These are phyloP conservation scores for Polyommatus icarus DNA, from an alignment of 2,888 invertebrate genomes.

Conservation along the genomic window DNA sequence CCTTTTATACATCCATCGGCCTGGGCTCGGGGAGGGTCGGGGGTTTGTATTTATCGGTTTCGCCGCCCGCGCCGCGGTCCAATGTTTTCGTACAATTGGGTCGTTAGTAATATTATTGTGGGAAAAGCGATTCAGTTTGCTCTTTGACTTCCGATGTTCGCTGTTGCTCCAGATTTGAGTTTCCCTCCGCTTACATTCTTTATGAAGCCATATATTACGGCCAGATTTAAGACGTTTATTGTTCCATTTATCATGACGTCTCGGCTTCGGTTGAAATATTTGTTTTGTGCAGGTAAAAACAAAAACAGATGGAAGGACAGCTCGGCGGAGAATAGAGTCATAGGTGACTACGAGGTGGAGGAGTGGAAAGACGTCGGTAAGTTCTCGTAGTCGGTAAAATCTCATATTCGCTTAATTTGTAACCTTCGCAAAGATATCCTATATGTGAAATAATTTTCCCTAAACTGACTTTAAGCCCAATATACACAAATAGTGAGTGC, in stretches of 20 bases:
- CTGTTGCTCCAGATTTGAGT: slow-evolving; percentile 73
- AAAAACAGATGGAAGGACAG: slow-evolving; percentile 80
- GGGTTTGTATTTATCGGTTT: slow-evolving; percentile 78
- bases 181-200: slow-evolving; percentile 59
- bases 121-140: slow-evolving; percentile 76
- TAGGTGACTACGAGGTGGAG: slow-evolving; percentile 86
- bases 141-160: slow-evolving; percentile 74
- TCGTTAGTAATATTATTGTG: slow-evolving; percentile 79
- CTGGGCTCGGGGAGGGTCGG: slow-evolving; percentile 57
- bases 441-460: not conserved
- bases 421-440: not conserved
- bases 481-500: not conserved
- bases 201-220: slow-evolving; percentile 64
- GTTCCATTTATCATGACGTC: slow-evolving; percentile 45
- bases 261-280: slow-evolving; percentile 29
- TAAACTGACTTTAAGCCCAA: not conserved
- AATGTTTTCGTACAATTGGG: slow-evolving; percentile 75
- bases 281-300: slow-evolving; percentile 72
- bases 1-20: slow-evolving; percentile 65
- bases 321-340: slow-evolving; percentile 81
- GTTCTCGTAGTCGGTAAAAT: slow-evolving; percentile 43
- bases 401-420: not conserved
- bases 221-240: slow-evolving; percentile 61
- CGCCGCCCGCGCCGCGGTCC: slow-evolving; percentile 58
- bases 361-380: slow-evolving; percentile 87